phyloP scores from a whole-genome alignment of 1,140 invertebrate genomes.

The Thrips palmi region DNA sequence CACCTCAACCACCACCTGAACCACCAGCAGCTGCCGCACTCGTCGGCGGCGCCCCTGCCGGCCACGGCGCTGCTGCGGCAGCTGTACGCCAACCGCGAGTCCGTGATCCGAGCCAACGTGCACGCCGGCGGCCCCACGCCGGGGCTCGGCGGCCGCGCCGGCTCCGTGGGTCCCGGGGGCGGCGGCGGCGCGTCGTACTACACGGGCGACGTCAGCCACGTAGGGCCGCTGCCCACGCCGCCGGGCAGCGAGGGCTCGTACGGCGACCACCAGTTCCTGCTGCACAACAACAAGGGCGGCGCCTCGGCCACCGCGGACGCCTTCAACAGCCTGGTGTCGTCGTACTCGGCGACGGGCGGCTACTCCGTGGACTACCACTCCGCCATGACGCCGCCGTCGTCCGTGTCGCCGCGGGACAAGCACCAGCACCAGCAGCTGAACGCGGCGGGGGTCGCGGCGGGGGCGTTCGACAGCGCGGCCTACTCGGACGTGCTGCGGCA shows the following conservation, averaged over 20 bases:
- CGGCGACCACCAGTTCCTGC: constrained; percentile 47
- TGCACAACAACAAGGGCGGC: constrained; percentile 31
- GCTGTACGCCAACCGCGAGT: constrained; percentile 82
- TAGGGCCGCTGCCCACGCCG: constrained; percentile 65
- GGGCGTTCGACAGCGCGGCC: constrained; percentile 24
- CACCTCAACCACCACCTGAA: constrained; percentile 33
- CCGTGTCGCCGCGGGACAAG: constrained; percentile 81
- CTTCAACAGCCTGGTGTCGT: constrained; percentile 37
- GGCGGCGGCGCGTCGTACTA: constrained; percentile 18
- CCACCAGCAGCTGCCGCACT: constrained; percentile 28
- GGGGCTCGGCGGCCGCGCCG: constrained; percentile 30
- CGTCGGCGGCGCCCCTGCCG: constrained; percentile 29
- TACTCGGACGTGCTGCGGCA: constrained; percentile 31
- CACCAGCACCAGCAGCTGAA: constrained; percentile 38
- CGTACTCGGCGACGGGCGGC: constrained; percentile 31
- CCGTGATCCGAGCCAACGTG: constrained; percentile 81
- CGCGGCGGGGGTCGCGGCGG: constrained; percentile 23
- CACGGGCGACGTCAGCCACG: constrained; percentile 21
- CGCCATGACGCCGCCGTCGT: constrained; percentile 88
- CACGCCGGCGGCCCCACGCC: constrained; percentile 42
- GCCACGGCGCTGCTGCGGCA: constrained; percentile 75
- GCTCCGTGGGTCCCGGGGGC: constrained; percentile 20
- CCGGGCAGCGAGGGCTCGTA: constrained; percentile 66
- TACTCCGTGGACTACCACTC: constrained; percentile 70
- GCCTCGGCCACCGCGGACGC: constrained; percentile 28